Evolutionary conservation across 35 echinoderm and acorn worm genomes (phyloP).

Genomic region (Nesometra sesokonis): DNA sequence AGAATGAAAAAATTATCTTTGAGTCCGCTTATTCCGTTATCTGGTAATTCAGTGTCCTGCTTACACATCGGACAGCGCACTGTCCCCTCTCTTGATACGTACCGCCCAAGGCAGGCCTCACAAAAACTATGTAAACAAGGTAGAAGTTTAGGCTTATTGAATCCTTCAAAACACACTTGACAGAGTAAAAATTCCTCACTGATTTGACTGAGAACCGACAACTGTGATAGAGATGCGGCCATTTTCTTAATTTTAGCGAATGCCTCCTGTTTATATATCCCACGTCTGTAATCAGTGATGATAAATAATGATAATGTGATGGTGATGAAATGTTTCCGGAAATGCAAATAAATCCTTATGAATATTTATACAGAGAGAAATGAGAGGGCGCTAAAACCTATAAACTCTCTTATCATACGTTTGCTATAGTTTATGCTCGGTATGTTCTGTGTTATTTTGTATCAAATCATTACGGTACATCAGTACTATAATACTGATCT

Average conservation of each 20-base stretch:
- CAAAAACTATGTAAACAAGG: conserved; percentile 98
- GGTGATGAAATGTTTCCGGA: background rate
- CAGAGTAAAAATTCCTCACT: conserved; percentile 97
- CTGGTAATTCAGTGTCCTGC: conserved; percentile 84
- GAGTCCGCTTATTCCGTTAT: conserved; percentile 82
- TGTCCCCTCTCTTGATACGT: conserved; percentile 53
- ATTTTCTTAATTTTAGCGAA: conserved; percentile 15
- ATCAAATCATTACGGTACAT: too few species aligned
- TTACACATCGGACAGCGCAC: conserved; percentile 76
- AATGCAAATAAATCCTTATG: background rate
- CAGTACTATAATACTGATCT: too few species aligned
- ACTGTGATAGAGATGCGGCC: conserved; percentile 76
- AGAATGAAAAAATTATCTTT: conserved; percentile 98
- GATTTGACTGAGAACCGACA: conserved; percentile 94
- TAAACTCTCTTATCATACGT: too few species aligned
- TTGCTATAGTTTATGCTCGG: too few species aligned
- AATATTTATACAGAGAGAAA: too few species aligned
- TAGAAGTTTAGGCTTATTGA: conserved; percentile 90
- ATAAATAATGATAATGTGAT: background rate
- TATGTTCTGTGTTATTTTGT: too few species aligned
- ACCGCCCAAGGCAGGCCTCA: conserved; percentile 73
- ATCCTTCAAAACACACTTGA: conserved; percentile 97
- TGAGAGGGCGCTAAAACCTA: background rate
- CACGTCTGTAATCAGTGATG: background rate
- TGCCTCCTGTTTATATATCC: background rate